Conservation (phyloP, 2,113 vertebrate species). For the Phaetusa simplex region DNA sequence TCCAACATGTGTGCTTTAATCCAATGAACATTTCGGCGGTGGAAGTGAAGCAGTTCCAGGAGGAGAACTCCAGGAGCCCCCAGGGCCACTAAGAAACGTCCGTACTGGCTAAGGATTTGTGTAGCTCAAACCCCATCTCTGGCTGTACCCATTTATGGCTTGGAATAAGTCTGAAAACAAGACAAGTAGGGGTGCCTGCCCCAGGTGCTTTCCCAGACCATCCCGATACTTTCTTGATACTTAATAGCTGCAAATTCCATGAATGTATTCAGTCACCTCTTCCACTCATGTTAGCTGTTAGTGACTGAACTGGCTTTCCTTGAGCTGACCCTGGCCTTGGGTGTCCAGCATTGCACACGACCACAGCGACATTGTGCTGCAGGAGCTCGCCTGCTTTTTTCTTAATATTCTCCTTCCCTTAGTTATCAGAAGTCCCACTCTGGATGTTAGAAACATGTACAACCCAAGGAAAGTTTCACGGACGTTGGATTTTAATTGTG, state of each 20-base stretch:
- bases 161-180: constrained; percentile 16
- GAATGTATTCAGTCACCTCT: not conserved
- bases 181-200: not conserved
- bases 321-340: not conserved
- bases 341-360: not conserved
- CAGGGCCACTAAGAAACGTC: not conserved
- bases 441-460: not conserved
- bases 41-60: not conserved
- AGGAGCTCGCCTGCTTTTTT: not conserved
- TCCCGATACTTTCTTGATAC: not conserved
- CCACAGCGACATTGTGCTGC: rapidly evolving
- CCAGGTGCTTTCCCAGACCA: constrained; percentile 24
- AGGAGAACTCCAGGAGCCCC: not conserved
- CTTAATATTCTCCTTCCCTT: not conserved
- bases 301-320: not conserved
- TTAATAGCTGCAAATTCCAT: constrained; percentile 6
- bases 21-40: not conserved
- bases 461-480: not conserved
- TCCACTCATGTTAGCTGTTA: not conserved
- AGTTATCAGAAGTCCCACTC: not conserved
- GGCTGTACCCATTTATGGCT: constrained; percentile 1
- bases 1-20: not conserved
- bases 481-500: not conserved
- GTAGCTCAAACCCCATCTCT: not conserved
- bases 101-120: not conserved